Conservation (phyloP, 1,140 invertebrate genomes). For the Drosophila baimaii region DNA sequence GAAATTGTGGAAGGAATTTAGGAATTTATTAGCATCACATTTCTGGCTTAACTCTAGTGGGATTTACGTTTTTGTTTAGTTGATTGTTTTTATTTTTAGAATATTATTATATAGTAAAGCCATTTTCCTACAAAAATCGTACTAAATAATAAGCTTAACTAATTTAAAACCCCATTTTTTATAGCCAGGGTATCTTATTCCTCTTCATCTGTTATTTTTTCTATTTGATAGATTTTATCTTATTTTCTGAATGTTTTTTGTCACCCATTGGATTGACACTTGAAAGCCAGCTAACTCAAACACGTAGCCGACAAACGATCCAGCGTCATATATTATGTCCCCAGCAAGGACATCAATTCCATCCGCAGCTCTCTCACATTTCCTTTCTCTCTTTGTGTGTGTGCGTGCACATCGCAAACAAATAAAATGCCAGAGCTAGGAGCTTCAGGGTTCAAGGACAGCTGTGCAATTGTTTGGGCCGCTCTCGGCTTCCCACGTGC, state of each 20-base stretch:
- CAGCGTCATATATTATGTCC: constrained; percentile 19
- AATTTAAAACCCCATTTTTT: neutral
- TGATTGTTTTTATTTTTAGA: no score
- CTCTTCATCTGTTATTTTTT: neutral
- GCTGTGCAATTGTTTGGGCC: constrained; percentile 52
- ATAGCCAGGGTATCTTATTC: neutral
- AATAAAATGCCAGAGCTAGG: constrained; percentile 56
- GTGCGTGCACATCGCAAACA: constrained; percentile 53
- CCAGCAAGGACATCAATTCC: constrained; percentile 65
- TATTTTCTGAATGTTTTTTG: constrained; percentile 22
- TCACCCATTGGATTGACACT: constrained; percentile 41
- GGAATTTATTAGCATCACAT: no score
- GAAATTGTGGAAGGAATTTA: no score
- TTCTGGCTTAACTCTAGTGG: no score
- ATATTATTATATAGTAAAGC: no score
- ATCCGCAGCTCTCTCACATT: constrained; percentile 29
- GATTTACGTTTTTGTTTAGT: no score
- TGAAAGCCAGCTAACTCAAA: constrained; percentile 39
- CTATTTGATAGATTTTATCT: constrained; percentile 5
- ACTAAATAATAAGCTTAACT: neutral
- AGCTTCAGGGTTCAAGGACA: constrained; percentile 69
- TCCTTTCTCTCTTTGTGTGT: constrained; percentile 28
- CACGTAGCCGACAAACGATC: constrained; percentile 41
- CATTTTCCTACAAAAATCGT: no score
- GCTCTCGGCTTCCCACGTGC: constrained; percentile 62